A percentile compares a stretch with the other conserved stretches of the same genome.
Conservation (phyloP, 2,797 vertebrate species). For the Neosalanx taihuensis region DNA sequence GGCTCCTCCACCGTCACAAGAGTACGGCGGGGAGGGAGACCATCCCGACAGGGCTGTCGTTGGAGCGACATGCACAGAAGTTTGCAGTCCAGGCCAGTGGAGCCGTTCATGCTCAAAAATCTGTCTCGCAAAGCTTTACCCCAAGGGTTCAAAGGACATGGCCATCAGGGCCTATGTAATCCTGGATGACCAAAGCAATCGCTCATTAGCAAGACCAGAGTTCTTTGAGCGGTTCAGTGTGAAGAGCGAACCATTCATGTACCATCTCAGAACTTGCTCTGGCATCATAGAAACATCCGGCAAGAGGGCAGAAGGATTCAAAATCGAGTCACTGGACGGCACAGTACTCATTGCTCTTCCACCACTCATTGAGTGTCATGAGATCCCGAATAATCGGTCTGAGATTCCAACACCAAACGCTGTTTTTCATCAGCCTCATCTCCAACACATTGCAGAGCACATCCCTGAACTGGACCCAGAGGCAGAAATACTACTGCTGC, state of each 20-base stretch:
- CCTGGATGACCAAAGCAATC: conserved; percentile 35
- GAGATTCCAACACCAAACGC: conserved; percentile 38
- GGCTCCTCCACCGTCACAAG: conserved; percentile 13
- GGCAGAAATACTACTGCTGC: neutral
- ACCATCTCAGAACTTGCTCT: conserved; percentile 34
- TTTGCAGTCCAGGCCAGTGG: conserved; percentile 22
- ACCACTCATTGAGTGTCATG: conserved; percentile 34
- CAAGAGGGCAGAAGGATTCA: conserved; percentile 23
- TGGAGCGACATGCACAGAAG: conserved; percentile 25
- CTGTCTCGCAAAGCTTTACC: conserved; percentile 30
- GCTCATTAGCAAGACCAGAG: conserved; percentile 27
- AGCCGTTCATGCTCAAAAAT: conserved; percentile 33
- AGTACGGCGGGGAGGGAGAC: conserved; percentile 22
- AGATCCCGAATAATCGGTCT: conserved; percentile 25
- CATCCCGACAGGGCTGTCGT: neutral
- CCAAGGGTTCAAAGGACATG: neutral
- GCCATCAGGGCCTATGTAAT: conserved; percentile 29
- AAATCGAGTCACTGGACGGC: conserved; percentile 24
- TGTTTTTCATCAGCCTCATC: conserved; percentile 30
- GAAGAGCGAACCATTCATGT: neutral
- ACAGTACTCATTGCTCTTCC: conserved; percentile 16
- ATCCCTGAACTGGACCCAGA: conserved; percentile 37
- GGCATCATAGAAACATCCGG: conserved; percentile 15
- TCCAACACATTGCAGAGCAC: conserved; percentile 16
- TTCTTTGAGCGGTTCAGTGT: conserved; percentile 29